phyloP scores from a whole-genome alignment of 2,888 invertebrate species.

The Clivina fossor region DNA sequence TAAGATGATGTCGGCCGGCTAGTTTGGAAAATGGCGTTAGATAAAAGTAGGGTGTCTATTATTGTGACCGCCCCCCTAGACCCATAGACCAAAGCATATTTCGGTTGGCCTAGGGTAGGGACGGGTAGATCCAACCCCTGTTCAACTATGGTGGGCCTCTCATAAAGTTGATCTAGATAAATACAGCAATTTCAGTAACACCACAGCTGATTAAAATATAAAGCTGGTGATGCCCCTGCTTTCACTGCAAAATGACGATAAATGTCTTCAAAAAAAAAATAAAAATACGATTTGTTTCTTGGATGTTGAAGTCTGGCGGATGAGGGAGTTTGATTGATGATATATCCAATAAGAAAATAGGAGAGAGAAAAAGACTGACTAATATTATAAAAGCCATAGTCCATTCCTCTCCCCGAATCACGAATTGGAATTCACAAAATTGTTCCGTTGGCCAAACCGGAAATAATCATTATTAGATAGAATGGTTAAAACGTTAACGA shows the following conservation, averaged over 20 bases:
- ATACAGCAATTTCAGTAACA: conserved; percentile 32
- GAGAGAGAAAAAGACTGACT: conserved; percentile 35
- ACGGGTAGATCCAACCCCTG: conserved; percentile 20
- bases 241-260: conserved; percentile 23
- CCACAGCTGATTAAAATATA: conserved; percentile 20
- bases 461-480: not conserved
- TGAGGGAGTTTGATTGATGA: conserved; percentile 1
- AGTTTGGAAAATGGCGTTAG: not conserved
- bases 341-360: conserved; percentile 30
- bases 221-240: conserved; percentile 26
- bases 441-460: not conserved
- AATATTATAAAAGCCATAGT: conserved; percentile 25
- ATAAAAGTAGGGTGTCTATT: conserved; percentile 1
- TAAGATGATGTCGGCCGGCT: too few relatives aligned
- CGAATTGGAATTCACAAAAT: conserved; percentile 14
- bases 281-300: not conserved
- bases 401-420: conserved; percentile 32
- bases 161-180: conserved; percentile 18
- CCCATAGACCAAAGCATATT: not conserved
- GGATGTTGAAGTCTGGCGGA: not conserved
- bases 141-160: not conserved
- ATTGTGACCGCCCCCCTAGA: conserved; percentile 17
- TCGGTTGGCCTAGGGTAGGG: conserved; percentile 25
- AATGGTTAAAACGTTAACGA: too few relatives aligned
- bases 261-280: not conserved